Evolutionary conservation across 2,888 invertebrate genomes (phyloP), one percentile per base, ranked within the genome.

Genomic region (Netelia inedita): DNA sequence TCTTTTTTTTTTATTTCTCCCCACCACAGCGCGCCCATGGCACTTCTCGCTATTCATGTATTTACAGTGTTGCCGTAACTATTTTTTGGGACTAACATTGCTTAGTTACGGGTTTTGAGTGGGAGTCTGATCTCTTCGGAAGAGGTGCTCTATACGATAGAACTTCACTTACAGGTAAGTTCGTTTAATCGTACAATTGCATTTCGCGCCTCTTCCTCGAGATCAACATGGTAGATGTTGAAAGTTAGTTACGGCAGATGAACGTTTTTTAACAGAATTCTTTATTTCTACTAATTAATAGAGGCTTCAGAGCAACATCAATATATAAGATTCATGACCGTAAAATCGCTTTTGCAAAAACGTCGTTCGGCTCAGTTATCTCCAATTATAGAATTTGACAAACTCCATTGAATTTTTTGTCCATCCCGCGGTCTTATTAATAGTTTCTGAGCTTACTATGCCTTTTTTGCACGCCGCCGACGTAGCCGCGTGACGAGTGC

Each of bases 401-500:
- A 79, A 73, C 9, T 43, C 65, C 16, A 50, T 21, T 41, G 66
- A 73, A 35, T 19, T 73, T 8, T 65, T 55, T 19, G 65, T 72
- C 79, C 66, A 66, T 19, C 65, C 79, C 19, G 79, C 65, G 43
- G 72, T 50, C 21, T 79, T 79, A 46, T 35, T 59, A n/a, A 71
- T 61, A 8, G n/a, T 69, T 9, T 71, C 71, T 10, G 69, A 61
- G 43, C 69, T 69, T 43, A 79, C 8, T 43, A 79, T n/a, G 71
- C 71, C 79, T 41, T 71, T 79, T 79, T 61, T 79, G 59, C 50
- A 61, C 63, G 35, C 79, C 23, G 65, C 55, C 55, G 43, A 71
- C 14, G 71, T 71, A 46, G 79, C 23, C n/a, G 79, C 41, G 41
- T 61, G 61, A n/a, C 79, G 71, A 21, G 79, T 79, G 63, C 69